Percentiles rank a stretch among this genome's conserved stretches.
These are phyloP conservation scores for Alcedo quadribrachys DNA, from an alignment of 2,797 vertebrate genomes.

Conservation along the genomic window DNA sequence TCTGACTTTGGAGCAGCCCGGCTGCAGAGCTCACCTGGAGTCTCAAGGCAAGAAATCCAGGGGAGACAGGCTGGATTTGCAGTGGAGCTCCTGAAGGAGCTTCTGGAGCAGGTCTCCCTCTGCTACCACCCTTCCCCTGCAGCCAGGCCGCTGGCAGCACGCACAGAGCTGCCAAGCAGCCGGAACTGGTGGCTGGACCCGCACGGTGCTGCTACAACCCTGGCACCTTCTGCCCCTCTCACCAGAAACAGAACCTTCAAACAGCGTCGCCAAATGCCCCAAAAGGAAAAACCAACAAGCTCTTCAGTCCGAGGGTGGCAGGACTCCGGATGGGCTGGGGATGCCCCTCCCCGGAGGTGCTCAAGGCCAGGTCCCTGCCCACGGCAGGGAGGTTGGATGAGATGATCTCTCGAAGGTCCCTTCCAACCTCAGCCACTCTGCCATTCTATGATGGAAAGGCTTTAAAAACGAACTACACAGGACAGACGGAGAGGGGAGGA, in stretches of 20 bases:
- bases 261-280: neutral
- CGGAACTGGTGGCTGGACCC: rapidly evolving
- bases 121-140: neutral
- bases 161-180: neutral
- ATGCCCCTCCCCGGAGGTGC: too few species aligned
- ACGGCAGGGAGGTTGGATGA: too few species aligned
- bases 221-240: neutral
- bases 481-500: neutral
- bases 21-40: neutral
- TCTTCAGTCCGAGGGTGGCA: too few species aligned
- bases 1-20: rapidly evolving
- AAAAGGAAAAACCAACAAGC: neutral
- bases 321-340: too few species aligned
- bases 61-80: rapidly evolving
- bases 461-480: neutral
- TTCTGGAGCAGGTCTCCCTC: neutral
- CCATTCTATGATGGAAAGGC: neutral
- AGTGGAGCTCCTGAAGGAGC: neutral
- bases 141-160: neutral
- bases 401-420: too few species aligned
- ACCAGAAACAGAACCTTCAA: neutral
- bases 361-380: too few species aligned
- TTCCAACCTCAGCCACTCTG: too few species aligned
- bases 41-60: neutral
- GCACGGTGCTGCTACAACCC: rapidly evolving